Evolutionary conservation across 2,113 vertebrate genomes (phyloP), one percentile per base, ranked within the genome.

Genomic region (Phrynosoma blainvillii): DNA sequence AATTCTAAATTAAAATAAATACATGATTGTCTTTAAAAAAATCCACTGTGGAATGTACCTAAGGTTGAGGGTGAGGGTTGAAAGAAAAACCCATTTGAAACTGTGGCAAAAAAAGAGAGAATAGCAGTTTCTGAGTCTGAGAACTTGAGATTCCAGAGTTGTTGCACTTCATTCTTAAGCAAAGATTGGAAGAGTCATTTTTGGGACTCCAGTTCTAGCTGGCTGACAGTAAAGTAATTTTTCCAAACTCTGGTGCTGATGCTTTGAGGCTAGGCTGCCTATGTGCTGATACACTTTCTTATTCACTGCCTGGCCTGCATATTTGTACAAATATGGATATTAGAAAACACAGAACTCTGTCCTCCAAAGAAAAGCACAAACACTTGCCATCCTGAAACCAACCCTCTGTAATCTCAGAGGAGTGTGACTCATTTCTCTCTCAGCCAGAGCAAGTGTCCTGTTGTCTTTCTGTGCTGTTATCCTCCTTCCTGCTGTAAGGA

Each of bases 1-100:
- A 84, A n/a, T 73, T 30, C 66, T 71, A 83, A 83, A 71, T 84
- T 78, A 62, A 83, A 83, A 83, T 70, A 83, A 77, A 78, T 30
- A 42, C 78, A 59, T 79, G 32, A 78, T 79, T 71, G n/a, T 56
- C 47, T 81, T 23, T 66, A 40, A 25, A 40, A 25, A 78, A 13
- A 47, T 18, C 36, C 32, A 42, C 74, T 77, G 59, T 12, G 40
- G 21, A 25, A 62, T 5, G 36, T 47, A 47, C 74, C 27, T 27
- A 78, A 78, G 62, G 74, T 16, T 62, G 59, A 42, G 40, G 23
- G 21, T 62, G 54, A 75, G 73, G 54, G 54, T 73, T 21, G 32
- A 76, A 84, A 75, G 32, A 59, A 76, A 81, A 23, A n/a, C 2
- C 25, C 18, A 47, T 36, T 59, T n/a, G 30, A 30, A 68, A 70